Evolutionary conservation across 2,888 invertebrate species (phyloP), one percentile per base, ranked within the genome.

Genomic region (Microdon myrmicae): DNA sequence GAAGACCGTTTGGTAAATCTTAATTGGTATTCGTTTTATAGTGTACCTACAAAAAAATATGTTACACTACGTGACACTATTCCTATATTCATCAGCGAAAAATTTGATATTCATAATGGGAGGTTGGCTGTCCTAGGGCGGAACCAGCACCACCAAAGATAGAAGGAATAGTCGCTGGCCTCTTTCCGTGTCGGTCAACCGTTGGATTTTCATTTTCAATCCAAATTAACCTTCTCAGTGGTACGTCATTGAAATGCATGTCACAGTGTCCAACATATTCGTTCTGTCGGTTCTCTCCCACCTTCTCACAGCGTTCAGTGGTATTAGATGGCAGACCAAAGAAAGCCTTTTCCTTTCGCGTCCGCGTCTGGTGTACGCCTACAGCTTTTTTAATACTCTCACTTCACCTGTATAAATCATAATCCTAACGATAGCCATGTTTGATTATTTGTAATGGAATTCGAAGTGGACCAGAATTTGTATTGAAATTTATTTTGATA

Each of bases 51-150:
- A 58, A 58, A n/a, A n/a, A 64, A 54, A 59, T 68, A 55, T 68
- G 56, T 59, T 59, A 55, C 64, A 56, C 48, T 59, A 69, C 67
- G 69, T 69, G 69, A 69, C 60, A 67, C 67, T 56, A 68, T 69
- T 67, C 67, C 34, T 29, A 23, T 44, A 37, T 23, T 58, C 64
- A 34, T 35, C 22, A 32, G 47, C 29, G 6, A 9, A 19, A 26
- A 23, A 16, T 51, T 44, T 16, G 26, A 29, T 29, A 9, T 35
- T 10, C 31, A 9, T 51, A 26, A 45, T 37, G 7, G 25, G 44
- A 19, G 26, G 47, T 49, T 53, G 8, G 32, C 7, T 37, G 41
- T 34, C 56, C 31, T 58, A 51, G 49, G 64, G 47, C 64, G 51
- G 58, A 64, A 54, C 43, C 22, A 32, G 23, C 19, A 41, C 31